Percentiles rank a stretch among this genome's conserved stretches.
Evolutionary conservation across 2,113 vertebrate genomes (phyloP).

Genomic region (Meles meles): DNA sequence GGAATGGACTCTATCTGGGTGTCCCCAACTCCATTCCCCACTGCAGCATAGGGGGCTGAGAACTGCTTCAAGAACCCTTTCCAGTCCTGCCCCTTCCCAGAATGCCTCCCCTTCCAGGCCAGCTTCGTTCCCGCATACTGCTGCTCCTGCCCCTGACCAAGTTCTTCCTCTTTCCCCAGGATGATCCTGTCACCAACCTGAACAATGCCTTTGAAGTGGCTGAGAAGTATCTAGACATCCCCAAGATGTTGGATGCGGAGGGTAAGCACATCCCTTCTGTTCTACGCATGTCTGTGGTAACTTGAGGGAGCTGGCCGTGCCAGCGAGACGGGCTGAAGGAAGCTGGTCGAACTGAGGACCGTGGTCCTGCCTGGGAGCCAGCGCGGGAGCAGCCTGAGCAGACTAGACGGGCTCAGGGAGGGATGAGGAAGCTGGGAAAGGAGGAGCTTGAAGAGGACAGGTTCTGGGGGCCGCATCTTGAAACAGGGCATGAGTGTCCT

Average conservation of each 20-base stretch:
- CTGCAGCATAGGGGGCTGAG: background rate
- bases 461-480: background rate
- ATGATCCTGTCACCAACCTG: conserved; percentile 93
- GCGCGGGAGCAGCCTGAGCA: background rate
- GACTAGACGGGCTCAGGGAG: background rate
- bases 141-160: background rate
- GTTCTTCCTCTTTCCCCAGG: conserved; percentile 74
- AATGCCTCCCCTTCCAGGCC: background rate
- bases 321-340: background rate
- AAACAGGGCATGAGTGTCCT: background rate
- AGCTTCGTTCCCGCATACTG: background rate
- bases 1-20: background rate
- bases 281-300: accelerated
- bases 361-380: background rate
- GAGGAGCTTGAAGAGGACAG: background rate
- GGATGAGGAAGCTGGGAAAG: background rate
- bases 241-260: conserved; percentile 93
- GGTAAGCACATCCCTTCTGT: conserved; percentile 77
- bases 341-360: background rate
- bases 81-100: background rate
- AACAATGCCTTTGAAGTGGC: conserved; percentile 95
- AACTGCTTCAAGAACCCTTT: background rate
- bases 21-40: background rate
- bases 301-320: background rate
- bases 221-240: conserved; percentile 94